Evolutionary conservation across 1,140 invertebrate genomes (phyloP).

Genomic region (Lepidurus packardi): DNA sequence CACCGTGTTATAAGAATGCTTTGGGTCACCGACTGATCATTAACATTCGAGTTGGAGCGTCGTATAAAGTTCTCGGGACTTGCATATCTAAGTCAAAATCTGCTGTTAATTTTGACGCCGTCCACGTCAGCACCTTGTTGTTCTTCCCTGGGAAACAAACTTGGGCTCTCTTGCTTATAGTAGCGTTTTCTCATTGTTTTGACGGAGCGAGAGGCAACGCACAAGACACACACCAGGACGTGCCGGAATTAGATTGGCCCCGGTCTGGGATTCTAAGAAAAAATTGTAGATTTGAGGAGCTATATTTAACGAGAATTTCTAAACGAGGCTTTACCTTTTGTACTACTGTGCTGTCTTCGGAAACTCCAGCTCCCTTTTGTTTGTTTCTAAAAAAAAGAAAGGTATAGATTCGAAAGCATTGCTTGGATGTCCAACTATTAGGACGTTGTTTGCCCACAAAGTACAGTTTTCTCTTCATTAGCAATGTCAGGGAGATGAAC

Average conservation of each 20-base stretch:
- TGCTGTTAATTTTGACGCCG: not conserved
- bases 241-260: not conserved
- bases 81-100: not conserved
- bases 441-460: too few species aligned
- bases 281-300: not conserved
- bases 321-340: too few species aligned
- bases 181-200: not conserved
- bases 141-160: not conserved
- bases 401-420: too few species aligned
- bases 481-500: too few species aligned
- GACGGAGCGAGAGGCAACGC: not conserved
- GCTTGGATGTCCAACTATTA: too few species aligned
- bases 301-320: too few species aligned
- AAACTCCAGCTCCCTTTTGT: too few species aligned
- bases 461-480: too few species aligned
- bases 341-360: too few species aligned
- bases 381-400: too few species aligned
- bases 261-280: not conserved
- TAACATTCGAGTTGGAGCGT: not conserved
- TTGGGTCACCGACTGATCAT: not conserved
- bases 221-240: slow-evolving; percentile 13
- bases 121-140: not conserved
- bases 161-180: not conserved
- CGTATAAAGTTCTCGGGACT: not conserved
- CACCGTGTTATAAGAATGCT: not conserved